Evolutionary conservation across 2,797 vertebrate species (phyloP), one percentile per base, ranked within the genome.

Genomic region (Heteromormyrus szaboi): DNA sequence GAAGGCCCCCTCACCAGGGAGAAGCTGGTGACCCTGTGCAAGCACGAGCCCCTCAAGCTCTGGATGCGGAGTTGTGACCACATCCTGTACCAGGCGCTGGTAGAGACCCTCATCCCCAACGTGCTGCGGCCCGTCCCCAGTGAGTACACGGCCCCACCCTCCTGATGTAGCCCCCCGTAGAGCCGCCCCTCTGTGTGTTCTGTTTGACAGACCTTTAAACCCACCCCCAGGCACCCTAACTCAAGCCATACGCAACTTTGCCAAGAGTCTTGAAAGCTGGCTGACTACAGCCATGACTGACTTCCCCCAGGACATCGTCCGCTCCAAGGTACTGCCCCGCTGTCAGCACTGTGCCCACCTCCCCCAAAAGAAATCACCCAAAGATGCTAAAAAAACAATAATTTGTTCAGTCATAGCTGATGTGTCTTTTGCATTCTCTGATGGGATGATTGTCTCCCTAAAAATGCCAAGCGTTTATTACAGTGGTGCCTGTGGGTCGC

Each of bases 31-130:
- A 90, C 96, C 37, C 94, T 99, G 91, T 99, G 98, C 93, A 97
- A 98, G 93, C 97, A 97, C 0, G 97, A 98, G 89, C 97, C 98
- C 0, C 91, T 99, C 89, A 96, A 97, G 91, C 93, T 96, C 59
- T 99, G 99, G 99, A 99, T 99, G 99, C 95, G 98, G 90, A 97
- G 95, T 95, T 99, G 99, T 1, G 99, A 99, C 92, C 98, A 99
- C 94, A 97, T 99, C 95, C 94, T 99, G 72, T 99, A 99, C 95
- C 99, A 99, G 95, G 97, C 99, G 0, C 95, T 99, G 91, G 98
- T 99, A 91, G 98, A 99, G 94, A 97, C 98, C 90, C 98, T 99
- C 72, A 99, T 99, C 93, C 98, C 98, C 0, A 98, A 99, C 0
- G 98, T 99, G 84, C 96, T 99, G 90, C 96, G 98, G 19, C 99